Base-by-base conservation (phyloP, 23 tunicate species). In the Halocynthia aurantium region DNA sequence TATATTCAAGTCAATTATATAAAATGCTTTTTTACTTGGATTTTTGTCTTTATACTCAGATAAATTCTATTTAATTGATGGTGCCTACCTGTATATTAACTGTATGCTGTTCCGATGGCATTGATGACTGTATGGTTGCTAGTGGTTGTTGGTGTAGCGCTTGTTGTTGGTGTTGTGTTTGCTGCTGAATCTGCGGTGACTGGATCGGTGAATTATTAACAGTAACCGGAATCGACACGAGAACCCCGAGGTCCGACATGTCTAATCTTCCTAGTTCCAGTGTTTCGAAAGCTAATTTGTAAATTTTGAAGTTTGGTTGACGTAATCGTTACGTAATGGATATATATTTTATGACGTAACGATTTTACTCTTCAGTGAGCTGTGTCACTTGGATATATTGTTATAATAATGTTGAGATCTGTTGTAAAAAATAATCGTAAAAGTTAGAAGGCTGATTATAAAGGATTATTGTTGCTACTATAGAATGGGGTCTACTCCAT, bases 231-330 rank as follows among this genome's bases (percentile, higher is more conserved):
- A 74, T 64, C 17, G 78, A 74, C 10, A 74, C 78, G 31, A 74
- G 56, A 53, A 74, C 78, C 18, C 78, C 78, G 22, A 74, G 56
- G 57, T 74, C 78, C 55, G 78, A 20, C 78, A 74, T 74, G 31
- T 54, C 56, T 53, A 74, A 15, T 12, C 19, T 53, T 15, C 56
- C 78, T 20, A 74, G 64, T 13, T 74, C 78, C 62, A 56, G 51
- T 44, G 49, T 54, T 50, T 65, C 70, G 31, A 65, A 65, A 20
- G 22, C 31, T 65, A 65, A 65, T 20, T 49, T 49, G 70, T 20
- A 65, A 65, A 65, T 65, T 49, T 65, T 65, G 70, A 65, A 40
- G 18, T 31, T 31, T 31, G 44, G 44, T 31, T 31, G 44, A 31
- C 44, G 44, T 31, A 31, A 31, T 31, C 44, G 44, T 31, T 31